A percentile compares a stretch with the other conserved stretches of the same genome.
Evolutionary conservation across 37 sponge, comb jelly and placozoan genomes (phyloP).

Genomic region (Amphimedon queenslandica): DNA sequence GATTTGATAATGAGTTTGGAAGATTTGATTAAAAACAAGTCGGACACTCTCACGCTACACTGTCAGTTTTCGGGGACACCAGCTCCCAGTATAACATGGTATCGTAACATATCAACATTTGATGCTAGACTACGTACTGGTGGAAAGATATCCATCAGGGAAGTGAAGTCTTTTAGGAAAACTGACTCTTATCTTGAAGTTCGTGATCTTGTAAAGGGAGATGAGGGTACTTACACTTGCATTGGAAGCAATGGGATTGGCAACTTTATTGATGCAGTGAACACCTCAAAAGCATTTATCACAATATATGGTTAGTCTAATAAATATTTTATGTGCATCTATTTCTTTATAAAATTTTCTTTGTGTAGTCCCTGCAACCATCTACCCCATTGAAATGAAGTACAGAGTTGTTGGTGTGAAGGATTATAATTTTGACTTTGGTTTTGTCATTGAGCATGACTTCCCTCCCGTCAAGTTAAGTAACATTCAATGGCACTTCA

Average conservation of each 20-base stretch:
- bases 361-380: background rate
- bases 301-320: conserved; percentile 7
- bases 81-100: background rate
- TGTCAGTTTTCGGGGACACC: background rate
- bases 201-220: background rate
- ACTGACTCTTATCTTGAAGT: background rate
- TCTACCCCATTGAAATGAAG: background rate
- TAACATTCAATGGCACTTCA: conserved; percentile 2
- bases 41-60: background rate
- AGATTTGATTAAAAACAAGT: background rate
- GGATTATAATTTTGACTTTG: background rate
- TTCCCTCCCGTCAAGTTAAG: background rate
- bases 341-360: background rate
- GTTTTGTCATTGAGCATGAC: background rate
- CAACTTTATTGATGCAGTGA: background rate
- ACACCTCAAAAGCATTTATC: background rate
- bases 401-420: background rate
- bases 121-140: background rate
- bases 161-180: background rate
- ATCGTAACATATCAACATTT: background rate
- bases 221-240: background rate
- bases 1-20: background rate
- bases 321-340: background rate
- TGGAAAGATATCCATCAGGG: background rate
- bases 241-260: background rate